These are phyloP conservation scores for Atherinosoma microstoma DNA, from an alignment of 2,797 vertebrate species.

Conservation along the genomic window DNA sequence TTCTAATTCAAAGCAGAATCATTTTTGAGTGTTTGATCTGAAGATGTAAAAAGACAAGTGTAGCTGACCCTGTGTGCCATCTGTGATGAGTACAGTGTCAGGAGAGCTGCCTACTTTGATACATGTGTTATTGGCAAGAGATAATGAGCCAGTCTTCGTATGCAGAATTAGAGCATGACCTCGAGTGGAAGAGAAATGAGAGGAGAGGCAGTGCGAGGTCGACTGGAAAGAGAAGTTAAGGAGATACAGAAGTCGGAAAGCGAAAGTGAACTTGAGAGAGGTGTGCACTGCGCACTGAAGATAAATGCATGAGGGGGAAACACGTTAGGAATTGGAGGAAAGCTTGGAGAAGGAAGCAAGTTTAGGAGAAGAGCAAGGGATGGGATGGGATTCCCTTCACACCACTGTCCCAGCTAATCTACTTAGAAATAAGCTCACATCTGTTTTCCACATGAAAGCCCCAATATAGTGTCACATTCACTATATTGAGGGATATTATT, in stretches of 20 bases:
- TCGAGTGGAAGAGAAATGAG: constrained; percentile 47
- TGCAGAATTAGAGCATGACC: constrained; percentile 70
- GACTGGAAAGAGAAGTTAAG: constrained; percentile 40
- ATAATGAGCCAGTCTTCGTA: constrained; percentile 69
- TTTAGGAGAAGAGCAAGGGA: constrained; percentile 40
- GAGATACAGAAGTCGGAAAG: constrained; percentile 16
- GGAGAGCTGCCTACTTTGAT: constrained; percentile 51
- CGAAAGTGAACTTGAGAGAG: constrained; percentile 15
- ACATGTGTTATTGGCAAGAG: constrained; percentile 57
- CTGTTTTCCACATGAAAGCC: constrained; percentile 69
- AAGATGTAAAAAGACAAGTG: constrained; percentile 61
- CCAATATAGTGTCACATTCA: constrained; percentile 60
- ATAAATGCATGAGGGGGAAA: constrained; percentile 3
- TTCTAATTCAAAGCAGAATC: constrained; percentile 22
- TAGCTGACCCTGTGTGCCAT: constrained; percentile 55
- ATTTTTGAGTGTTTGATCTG: constrained; percentile 28
- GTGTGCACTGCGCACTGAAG: neutral
- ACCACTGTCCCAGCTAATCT: constrained; percentile 75
- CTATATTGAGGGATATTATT: constrained; percentile 51
- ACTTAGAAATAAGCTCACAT: constrained; percentile 76
- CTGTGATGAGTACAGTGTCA: constrained; percentile 64
- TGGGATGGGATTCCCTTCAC: constrained; percentile 70
- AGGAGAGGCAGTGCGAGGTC: constrained; percentile 24
- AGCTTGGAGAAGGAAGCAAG: constrained; percentile 44
- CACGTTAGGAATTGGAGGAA: constrained; percentile 23